A percentile compares a stretch with the other conserved stretches of the same genome.
Evolutionary conservation across 2,888 invertebrate species (phyloP).

Genomic region (Toxonevra muliebris): DNA sequence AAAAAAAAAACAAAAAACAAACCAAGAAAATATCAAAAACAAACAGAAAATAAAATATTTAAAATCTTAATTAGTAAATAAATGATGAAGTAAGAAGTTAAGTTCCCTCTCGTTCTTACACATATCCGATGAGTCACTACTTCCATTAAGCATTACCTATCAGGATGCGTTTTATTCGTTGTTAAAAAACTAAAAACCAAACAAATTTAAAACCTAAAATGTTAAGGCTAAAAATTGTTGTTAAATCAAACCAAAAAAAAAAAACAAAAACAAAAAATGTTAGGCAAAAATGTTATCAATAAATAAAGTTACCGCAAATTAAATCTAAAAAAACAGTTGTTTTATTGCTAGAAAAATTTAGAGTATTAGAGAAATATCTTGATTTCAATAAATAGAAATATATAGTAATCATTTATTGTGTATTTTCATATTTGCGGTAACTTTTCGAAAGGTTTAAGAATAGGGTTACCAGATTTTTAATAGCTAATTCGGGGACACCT

Average conservation of each 20-base stretch:
- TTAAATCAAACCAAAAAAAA: neutral
- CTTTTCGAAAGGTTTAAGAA: too few species aligned
- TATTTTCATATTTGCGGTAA: constrained; percentile 30
- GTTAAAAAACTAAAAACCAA: constrained; percentile 16
- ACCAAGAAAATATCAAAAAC: constrained; percentile 15
- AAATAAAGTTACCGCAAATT: constrained; percentile 59
- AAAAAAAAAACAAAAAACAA: constrained; percentile 9
- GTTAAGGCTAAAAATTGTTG: constrained; percentile 13
- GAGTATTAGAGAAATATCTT: neutral
- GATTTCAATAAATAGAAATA: too few species aligned
- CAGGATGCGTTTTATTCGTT: constrained; percentile 14
- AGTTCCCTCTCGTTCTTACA: too few species aligned
- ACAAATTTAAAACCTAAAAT: constrained; percentile 22
- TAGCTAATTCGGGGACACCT: too few species aligned
- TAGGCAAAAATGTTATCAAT: constrained; percentile 24
- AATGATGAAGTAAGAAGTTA: constrained; percentile 3
- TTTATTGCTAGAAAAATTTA: constrained; percentile 46
- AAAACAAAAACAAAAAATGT: neutral
- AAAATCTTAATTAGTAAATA: constrained; percentile 1
- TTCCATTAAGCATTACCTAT: too few species aligned
- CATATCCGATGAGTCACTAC: too few species aligned
- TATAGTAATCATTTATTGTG: constrained; percentile 1
- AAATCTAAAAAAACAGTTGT: constrained; percentile 47
- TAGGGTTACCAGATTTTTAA: too few species aligned
- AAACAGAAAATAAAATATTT: constrained; percentile 5